Evolutionary conservation across 2,113 vertebrate species (phyloP).

Genomic region (Pavo muticus): DNA sequence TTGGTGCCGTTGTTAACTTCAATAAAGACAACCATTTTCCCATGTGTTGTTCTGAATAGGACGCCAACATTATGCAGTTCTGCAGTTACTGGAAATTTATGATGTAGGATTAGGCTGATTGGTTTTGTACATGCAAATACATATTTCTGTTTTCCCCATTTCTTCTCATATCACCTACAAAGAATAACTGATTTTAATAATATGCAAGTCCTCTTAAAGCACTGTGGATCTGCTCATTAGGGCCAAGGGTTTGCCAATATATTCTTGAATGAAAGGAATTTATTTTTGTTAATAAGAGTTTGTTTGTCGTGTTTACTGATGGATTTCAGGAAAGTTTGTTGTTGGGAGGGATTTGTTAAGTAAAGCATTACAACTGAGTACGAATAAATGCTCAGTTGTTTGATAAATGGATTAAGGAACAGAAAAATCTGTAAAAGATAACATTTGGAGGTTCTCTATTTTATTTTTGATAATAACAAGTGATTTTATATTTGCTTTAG

Average conservation of each 20-base stretch:
- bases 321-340: background rate
- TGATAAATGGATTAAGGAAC: background rate
- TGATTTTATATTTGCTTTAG: background rate
- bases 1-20: background rate
- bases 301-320: background rate
- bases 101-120: background rate
- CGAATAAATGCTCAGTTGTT: background rate
- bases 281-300: background rate
- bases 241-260: background rate
- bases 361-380: background rate
- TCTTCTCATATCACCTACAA: background rate
- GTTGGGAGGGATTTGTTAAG: constrained; percentile 15
- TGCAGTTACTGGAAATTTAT: background rate
- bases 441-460: background rate
- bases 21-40: background rate
- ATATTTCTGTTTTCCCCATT: background rate
- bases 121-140: background rate
- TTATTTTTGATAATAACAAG: background rate
- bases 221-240: background rate
- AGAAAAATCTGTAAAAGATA: background rate
- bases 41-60: background rate
- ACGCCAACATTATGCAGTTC: background rate
- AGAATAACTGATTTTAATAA: background rate
- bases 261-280: constrained; percentile 14
- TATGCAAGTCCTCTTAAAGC: background rate